Conservation (phyloP, 2,797 vertebrate species). For the Mallotus villosus region DNA sequence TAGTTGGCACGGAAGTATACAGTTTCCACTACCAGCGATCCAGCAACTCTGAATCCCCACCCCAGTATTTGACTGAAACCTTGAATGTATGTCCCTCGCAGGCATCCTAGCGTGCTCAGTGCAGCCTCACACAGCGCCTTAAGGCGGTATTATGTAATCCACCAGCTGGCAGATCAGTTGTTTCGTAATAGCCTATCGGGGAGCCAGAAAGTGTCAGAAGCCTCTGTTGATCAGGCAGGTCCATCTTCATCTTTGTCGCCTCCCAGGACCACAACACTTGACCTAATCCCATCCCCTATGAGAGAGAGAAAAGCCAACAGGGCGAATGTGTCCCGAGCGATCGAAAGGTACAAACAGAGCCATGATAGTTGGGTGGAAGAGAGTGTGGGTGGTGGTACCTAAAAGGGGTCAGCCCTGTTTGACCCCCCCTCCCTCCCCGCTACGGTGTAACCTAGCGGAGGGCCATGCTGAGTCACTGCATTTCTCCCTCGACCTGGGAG, state of each 20-base stretch:
- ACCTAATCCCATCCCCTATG: background rate
- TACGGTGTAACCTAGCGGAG: background rate
- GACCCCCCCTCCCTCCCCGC: conserved; percentile 3
- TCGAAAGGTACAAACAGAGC: background rate
- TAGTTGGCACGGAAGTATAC: background rate
- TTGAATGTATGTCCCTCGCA: conserved; percentile 50
- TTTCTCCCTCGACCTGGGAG: conserved; percentile 1
- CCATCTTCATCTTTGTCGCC: background rate
- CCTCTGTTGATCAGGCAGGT: conserved; percentile 25
- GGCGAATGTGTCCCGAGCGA: background rate
- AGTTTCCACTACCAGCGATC: conserved; percentile 1
- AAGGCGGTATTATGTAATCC: conserved; percentile 64
- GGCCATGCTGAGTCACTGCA: conserved; percentile 32
- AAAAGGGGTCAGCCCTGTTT: background rate
- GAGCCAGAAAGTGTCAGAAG: conserved; percentile 37
- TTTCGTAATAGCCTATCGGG: conserved; percentile 44
- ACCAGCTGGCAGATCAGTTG: conserved; percentile 69
- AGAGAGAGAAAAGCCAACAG: background rate
- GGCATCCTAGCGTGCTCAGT: conserved; percentile 47
- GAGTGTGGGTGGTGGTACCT: background rate
- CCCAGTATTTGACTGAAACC: conserved; percentile 33
- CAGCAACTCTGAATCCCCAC: background rate
- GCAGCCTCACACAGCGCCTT: conserved; percentile 51
- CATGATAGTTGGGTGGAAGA: background rate
- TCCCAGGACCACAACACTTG: conserved; percentile 2